Percentiles rank a stretch among this genome's conserved stretches.
These are phyloP conservation scores for Montifringilla adamsi DNA, from an alignment of 2,113 vertebrate species.

Conservation along the genomic window DNA sequence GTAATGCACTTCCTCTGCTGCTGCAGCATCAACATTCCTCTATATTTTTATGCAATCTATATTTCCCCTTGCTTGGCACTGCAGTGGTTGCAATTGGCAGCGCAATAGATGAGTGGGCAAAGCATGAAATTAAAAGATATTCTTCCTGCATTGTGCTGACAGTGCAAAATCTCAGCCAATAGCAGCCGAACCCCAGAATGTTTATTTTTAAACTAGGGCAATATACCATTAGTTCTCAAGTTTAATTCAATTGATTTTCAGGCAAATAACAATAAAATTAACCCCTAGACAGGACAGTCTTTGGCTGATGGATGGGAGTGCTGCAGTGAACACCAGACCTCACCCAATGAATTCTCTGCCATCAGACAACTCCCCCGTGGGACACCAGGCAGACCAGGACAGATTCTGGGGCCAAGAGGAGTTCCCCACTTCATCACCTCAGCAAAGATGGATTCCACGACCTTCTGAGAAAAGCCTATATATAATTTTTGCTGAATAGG, in stretches of 20 bases:
- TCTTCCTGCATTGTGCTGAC: not conserved
- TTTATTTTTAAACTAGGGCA: constrained; percentile 45
- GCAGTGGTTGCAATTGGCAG: constrained; percentile 25
- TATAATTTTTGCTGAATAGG: constrained; percentile 67
- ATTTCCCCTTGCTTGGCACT: constrained; percentile 30
- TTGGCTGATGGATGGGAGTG: not conserved
- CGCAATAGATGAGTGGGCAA: constrained; percentile 41
- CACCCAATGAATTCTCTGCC: not conserved
- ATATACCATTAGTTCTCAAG: constrained; percentile 37
- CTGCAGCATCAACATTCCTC: not conserved
- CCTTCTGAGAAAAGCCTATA: constrained; percentile 49
- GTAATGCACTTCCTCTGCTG: not conserved
- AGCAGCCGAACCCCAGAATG: not conserved
- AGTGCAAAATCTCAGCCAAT: not conserved
- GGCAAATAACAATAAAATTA: constrained; percentile 41
- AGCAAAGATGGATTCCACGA: constrained; percentile 32
- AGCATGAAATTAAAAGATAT: constrained; percentile 45
- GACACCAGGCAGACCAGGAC: not conserved
- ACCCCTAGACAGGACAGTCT: not conserved
- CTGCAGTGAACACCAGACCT: not conserved
- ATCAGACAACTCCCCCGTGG: not conserved
- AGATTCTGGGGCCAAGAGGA: constrained; percentile 18
- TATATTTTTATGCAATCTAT: not conserved
- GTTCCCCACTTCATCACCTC: constrained; percentile 22
- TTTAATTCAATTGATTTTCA: constrained; percentile 52